These are phyloP conservation scores for Steinernema carpocapsae DNA, from an alignment of 2,888 invertebrate genomes.

Conservation along the genomic window DNA sequence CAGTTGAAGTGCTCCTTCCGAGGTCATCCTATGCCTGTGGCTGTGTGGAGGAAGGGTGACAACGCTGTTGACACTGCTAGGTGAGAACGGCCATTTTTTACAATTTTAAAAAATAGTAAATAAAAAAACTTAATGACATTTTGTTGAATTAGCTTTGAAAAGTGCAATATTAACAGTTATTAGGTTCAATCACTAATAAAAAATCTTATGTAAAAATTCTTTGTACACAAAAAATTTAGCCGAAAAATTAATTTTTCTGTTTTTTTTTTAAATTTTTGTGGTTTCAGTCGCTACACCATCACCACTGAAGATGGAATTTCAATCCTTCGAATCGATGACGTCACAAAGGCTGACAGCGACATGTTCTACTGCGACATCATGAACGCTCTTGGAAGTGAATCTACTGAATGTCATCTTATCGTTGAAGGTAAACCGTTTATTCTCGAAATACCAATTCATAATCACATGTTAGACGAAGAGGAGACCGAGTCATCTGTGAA, in stretches of 20 bases:
- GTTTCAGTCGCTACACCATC: constrained; percentile 56
- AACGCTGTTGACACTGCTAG: constrained; percentile 18
- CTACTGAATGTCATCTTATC: constrained; percentile 72
- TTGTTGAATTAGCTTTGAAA: no score
- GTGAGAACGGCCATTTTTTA: not conserved
- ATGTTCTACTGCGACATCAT: constrained; percentile 82
- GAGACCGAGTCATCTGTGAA: constrained; percentile 48
- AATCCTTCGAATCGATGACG: constrained; percentile 51
- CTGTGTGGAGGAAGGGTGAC: constrained; percentile 38
- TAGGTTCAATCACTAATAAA: no score
- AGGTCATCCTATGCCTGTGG: constrained; percentile 36
- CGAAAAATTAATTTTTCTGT: no score
- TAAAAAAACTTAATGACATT: no score
- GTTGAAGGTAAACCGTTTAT: constrained; percentile 47
- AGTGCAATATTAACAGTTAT: no score
- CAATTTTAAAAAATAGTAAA: no score
- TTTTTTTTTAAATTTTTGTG: not conserved
- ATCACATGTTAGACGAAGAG: constrained; percentile 50
- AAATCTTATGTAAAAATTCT: no score
- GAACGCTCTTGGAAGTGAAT: constrained; percentile 83
- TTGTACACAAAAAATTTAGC: no score
- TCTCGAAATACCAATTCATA: not conserved
- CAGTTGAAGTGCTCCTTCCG: constrained; percentile 38
- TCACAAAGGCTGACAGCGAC: constrained; percentile 79
- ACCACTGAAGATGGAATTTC: constrained; percentile 63